Evolutionary conservation across 2,113 vertebrate species (phyloP), one percentile per base, ranked within the genome.

Genomic region (Rostratula benghalensis): DNA sequence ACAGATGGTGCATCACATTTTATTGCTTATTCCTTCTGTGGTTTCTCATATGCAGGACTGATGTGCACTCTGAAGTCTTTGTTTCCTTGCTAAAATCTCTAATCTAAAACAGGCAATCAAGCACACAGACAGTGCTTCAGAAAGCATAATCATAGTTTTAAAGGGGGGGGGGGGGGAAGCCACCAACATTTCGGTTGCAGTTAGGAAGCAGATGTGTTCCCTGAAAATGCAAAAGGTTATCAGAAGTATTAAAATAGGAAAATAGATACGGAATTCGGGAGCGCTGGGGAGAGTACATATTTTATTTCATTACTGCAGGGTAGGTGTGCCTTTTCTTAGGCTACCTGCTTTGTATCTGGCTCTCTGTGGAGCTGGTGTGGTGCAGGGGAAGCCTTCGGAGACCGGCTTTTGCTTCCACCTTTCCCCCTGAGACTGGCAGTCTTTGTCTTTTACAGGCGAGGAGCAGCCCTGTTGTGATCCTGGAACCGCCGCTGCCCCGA

Each of bases 11-110:
- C 98, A 97, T 98, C 97, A 97, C 98, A 97, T 98, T 99, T 99
- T 99, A 99, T 98, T 98, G 98, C 98, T 98, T 98, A 98, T 98
- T 98, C 99, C 99, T 99, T 99, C 98, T 99, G 98, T 98, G 98
- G 98, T 98, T 97, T 98, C 98, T 98, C 98, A 96, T 97, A 97
- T 97, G 97, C 95, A 97, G 97, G 98, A 97, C 98, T 97, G 98
- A 98, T 98, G 98, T 97, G 98, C 94, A 89, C 97, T 97, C 97
- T 94, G 95, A 97, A 98, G 98, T 97, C 98, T 98, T 98, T 98
- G 97, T 98, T 98, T 98, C 96, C 97, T 97, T 97, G 97, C 97
- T 97, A 97, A 98, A 98, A 97, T 97, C 98, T 98, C 98, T 98
- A 97, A 98, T 98, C 98, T 98, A 96, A 98, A 98, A 97, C 98